Evolutionary conservation across 2,888 invertebrate genomes (phyloP).

Genomic region (Ephialtes manifestator): DNA sequence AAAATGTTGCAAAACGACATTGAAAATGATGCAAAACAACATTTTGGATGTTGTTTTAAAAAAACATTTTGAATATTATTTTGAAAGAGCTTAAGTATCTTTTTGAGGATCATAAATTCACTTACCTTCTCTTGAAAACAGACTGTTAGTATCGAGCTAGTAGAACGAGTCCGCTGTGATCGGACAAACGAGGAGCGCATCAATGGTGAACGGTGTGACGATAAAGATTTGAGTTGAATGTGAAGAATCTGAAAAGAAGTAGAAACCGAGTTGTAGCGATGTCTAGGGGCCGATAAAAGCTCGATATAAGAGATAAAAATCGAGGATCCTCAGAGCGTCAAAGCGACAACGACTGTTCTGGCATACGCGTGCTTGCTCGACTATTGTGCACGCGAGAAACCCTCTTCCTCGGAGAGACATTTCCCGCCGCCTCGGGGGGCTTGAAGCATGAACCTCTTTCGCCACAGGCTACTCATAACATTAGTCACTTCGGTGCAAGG

Average conservation of each 20-base stretch:
- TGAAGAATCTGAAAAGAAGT: conserved; percentile 9
- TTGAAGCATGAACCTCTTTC: conserved; percentile 34
- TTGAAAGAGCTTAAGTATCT: too few relatives aligned
- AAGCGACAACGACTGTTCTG: conserved; percentile 36
- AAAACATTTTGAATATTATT: too few relatives aligned
- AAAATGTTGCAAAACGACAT: too few relatives aligned
- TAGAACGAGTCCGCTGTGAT: conserved; percentile 10
- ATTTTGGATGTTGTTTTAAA: too few relatives aligned
- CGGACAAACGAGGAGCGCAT: neutral
- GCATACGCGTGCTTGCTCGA: conserved; percentile 1
- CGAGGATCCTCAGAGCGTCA: conserved; percentile 20
- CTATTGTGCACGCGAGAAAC: conserved; percentile 43
- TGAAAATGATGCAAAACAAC: too few relatives aligned
- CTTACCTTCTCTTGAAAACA: neutral
- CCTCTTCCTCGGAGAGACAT: conserved; percentile 45
- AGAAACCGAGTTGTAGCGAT: neutral
- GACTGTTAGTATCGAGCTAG: neutral
- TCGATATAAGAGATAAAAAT: conserved; percentile 26
- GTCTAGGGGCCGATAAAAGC: conserved; percentile 5
- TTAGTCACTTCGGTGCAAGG: conserved; percentile 39
- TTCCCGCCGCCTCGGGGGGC: conserved; percentile 53
- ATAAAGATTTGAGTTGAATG: neutral
- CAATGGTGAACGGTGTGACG: neutral
- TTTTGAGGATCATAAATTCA: too few relatives aligned
- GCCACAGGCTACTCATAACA: conserved; percentile 37